Base-by-base conservation (phyloP, 2,113 vertebrate genomes). In the Poeciliopsis occidentalis region DNA sequence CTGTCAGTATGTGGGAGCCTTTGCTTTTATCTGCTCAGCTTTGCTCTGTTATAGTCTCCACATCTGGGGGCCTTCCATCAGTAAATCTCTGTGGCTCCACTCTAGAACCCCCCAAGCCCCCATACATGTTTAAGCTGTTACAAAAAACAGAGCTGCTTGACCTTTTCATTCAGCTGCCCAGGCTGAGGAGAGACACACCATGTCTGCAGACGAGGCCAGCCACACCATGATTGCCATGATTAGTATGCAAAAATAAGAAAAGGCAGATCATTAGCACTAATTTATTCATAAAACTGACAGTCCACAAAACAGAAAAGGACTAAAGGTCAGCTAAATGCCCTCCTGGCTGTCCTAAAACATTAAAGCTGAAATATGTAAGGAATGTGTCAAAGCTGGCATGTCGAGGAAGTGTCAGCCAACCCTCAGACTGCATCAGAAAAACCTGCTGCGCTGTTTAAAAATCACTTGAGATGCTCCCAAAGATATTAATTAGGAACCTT, bases 31-130 rank as follows among this genome's bases (percentile, higher is more conserved):
- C 93, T 92, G 79, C 79, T 76, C 82, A 67, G 85, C 76, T 67
- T 81, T 78, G 74, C 89, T 87, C 86, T 60, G 81, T 62, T 70
- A 81, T 79, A 79, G 77, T 85, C 85, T 81, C 80, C 87, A 94
- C 94, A 95, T 95, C 94, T 94, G 94, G 94, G 93, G 87, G 79
- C 88, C 85, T 85, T 94, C 89, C 84, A 89, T 90, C 87, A 79
- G 85, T 92, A 93, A 94, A 93, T 92, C 93, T 94, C 89, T 65
- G 73, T 61, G 79, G 86, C 89, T 93, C 89, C 87, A 74, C 71
- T 87, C 79, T 72, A 64, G 80, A 88, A 83, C 87, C 86, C 85
- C 81, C 67, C 17, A 5, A 19, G 1, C 51, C 51, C 51, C 84
- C 4, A 75, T 78, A 84, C 85, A 88, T 83, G 85, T 91, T 93